phyloP scores from a whole-genome alignment of 2,888 invertebrate genomes.

The Cremastinae sp. region DNA sequence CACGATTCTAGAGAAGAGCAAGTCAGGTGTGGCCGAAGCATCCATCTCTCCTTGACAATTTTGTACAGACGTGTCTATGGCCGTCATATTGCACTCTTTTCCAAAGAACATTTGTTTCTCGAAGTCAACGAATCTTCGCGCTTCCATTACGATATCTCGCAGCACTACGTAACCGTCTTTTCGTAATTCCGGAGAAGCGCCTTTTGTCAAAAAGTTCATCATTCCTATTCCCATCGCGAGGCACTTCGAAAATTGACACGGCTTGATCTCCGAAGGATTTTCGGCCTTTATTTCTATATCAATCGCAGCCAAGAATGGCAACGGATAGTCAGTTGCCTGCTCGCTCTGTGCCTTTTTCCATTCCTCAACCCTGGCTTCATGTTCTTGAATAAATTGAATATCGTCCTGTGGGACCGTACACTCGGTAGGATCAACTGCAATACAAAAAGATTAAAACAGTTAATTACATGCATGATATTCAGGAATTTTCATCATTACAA shows the following conservation, averaged over 20 bases:
- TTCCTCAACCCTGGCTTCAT: no score
- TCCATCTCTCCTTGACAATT: background rate
- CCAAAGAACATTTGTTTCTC: background rate
- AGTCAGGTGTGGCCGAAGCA: no score
- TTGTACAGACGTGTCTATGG: background rate
- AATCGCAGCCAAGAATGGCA: background rate
- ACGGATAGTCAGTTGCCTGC: background rate
- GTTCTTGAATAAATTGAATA: no score
- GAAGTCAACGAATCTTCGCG: background rate
- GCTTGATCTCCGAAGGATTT: background rate
- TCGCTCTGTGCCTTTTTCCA: background rate
- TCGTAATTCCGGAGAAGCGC: background rate
- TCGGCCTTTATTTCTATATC: background rate
- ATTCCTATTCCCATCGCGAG: background rate
- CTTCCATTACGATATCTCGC: conserved; percentile 25
- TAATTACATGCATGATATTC: no score
- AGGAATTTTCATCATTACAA: no score
- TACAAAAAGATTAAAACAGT: no score
- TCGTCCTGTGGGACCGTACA: no score
- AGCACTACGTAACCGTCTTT: conserved; percentile 11
- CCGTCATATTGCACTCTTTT: background rate
- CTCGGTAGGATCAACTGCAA: no score
- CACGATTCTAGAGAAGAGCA: no score
- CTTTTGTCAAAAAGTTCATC: no score
- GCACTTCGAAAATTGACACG: background rate